A percentile compares a stretch with the other conserved stretches of the same genome.
Evolutionary conservation across 2,888 invertebrate genomes (phyloP).

Genomic region (Physocephala rufipes): DNA sequence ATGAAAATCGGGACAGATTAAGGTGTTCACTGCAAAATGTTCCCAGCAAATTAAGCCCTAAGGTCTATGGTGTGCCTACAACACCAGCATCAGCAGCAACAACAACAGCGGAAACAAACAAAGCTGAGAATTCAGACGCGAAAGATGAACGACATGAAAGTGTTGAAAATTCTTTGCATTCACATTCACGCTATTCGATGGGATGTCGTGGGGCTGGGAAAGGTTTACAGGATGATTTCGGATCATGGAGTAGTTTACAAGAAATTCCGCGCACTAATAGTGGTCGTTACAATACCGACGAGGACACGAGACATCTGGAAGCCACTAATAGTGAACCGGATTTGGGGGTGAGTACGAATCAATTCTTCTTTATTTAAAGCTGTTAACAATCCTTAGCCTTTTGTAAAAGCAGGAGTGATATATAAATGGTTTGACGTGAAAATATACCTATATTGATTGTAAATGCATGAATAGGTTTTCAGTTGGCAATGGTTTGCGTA

Average conservation of each 20-base stretch:
- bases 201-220: slow-evolving; percentile 46
- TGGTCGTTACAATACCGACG: slow-evolving; percentile 29
- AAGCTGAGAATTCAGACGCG: neutral
- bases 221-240: slow-evolving; percentile 46
- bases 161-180: slow-evolving; percentile 52
- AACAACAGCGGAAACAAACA: neutral
- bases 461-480: too few relatives aligned
- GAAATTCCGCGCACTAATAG: slow-evolving; percentile 65
- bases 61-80: slow-evolving; percentile 67
- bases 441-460: too few relatives aligned
- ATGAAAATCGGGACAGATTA: slow-evolving; percentile 47
- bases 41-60: slow-evolving; percentile 71
- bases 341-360: slow-evolving; percentile 66
- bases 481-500: too few relatives aligned
- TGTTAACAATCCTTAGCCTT: too few relatives aligned
- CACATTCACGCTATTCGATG: slow-evolving; percentile 56
- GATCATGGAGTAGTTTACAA: slow-evolving; percentile 73
- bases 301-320: slow-evolving; percentile 55
- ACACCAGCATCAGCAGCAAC: neutral
- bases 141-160: too few relatives aligned
- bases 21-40: slow-evolving; percentile 49
- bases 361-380: too few relatives aligned
- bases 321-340: slow-evolving; percentile 76
- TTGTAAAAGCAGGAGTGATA: too few relatives aligned
- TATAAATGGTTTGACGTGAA: too few relatives aligned